Conservation (phyloP, 2,113 vertebrate genomes). For the Phalacrocorax aristotelis region DNA sequence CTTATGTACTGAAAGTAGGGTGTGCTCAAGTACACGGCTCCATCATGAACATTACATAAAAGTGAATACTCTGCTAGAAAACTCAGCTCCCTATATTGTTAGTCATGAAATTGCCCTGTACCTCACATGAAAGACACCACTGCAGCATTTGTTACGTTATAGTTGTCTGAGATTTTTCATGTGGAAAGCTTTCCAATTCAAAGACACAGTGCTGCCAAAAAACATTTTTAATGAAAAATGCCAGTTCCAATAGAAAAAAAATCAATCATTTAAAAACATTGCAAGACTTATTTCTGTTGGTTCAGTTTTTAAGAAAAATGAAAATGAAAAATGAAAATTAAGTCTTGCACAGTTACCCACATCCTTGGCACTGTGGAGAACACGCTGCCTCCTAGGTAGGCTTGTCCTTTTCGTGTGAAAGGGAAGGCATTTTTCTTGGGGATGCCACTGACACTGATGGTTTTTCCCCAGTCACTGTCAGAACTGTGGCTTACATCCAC, state of each 20-base stretch:
- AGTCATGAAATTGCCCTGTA: neutral
- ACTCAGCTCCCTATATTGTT: neutral
- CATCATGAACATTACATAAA: neutral
- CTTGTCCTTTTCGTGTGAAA: neutral
- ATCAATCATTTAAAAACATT: neutral
- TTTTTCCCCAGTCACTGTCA: neutral
- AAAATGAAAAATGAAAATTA: neutral
- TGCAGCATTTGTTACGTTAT: neutral
- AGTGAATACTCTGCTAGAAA: neutral
- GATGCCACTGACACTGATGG: neutral
- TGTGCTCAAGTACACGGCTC: neutral
- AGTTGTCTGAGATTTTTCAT: slow-evolving; percentile 14
- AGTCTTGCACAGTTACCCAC: neutral
- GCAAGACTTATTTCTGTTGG: neutral
- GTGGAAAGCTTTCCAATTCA: slow-evolving; percentile 21
- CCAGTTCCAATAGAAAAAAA: neutral
- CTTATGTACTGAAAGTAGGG: neutral
- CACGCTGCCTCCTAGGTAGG: neutral
- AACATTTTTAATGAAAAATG: slow-evolving; percentile 14
- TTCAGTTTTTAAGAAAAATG: neutral
- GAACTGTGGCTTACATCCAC: neutral
- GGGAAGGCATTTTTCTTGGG: neutral
- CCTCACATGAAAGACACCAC: neutral
- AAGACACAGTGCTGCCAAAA: slow-evolving; percentile 39
- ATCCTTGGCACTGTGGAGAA: neutral